Conservation (phyloP, 2,888 invertebrate species). For the Pandemis corylana region DNA sequence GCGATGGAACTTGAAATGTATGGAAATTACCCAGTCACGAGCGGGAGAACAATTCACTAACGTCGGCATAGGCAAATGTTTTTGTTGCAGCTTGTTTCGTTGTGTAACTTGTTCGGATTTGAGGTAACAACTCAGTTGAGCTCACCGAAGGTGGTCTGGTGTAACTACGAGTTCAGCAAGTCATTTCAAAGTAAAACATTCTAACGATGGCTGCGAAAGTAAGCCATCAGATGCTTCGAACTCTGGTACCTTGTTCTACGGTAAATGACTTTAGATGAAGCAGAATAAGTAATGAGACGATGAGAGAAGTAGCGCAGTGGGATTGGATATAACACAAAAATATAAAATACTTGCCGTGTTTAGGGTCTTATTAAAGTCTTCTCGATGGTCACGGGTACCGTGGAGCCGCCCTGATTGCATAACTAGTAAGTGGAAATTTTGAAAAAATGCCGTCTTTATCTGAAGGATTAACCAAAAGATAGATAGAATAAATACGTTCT, state of each 20-base stretch:
- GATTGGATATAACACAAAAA: no score
- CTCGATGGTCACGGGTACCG: not conserved
- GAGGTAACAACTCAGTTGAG: constrained; percentile 61
- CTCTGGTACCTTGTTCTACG: constrained; percentile 67
- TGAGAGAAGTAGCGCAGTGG: no score
- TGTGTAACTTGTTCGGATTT: constrained; percentile 72
- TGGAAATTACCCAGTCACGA: constrained; percentile 85
- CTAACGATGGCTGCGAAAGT: constrained; percentile 58
- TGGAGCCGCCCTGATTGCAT: not conserved
- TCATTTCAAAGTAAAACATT: constrained; percentile 59
- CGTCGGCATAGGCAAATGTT: constrained; percentile 83
- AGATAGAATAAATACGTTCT: constrained; percentile 77
- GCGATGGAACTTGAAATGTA: constrained; percentile 85
- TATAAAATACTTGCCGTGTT: no score
- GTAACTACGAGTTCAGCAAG: constrained; percentile 44
- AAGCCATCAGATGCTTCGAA: constrained; percentile 65
- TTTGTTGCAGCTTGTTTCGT: constrained; percentile 83
- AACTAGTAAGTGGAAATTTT: constrained; percentile 19
- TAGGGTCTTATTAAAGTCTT: not conserved
- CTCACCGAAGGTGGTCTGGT: constrained; percentile 39
- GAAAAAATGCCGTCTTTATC: constrained; percentile 59
- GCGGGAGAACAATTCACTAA: constrained; percentile 85
- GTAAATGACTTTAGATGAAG: constrained; percentile 75
- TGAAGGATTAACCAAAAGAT: constrained; percentile 71
- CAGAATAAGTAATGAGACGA: constrained; percentile 56